These are phyloP conservation scores for Monarcha castaneiventris DNA, from an alignment of 2,113 vertebrate species.

Conservation along the genomic window DNA sequence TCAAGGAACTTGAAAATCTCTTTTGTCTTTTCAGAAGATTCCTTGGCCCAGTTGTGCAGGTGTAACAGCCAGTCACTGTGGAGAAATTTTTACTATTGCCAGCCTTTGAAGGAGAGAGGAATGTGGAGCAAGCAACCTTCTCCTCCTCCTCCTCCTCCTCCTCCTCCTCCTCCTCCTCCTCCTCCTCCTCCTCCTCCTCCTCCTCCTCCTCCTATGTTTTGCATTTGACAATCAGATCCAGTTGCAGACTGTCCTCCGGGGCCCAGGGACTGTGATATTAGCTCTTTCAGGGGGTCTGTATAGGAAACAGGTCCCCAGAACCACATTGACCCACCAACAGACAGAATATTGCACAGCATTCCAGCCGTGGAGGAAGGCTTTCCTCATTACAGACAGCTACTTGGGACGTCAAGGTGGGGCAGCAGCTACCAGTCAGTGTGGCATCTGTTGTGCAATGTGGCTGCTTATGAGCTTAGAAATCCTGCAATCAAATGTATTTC, in stretches of 20 bases:
- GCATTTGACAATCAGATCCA: background rate
- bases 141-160: background rate
- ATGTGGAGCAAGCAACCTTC: background rate
- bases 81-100: background rate
- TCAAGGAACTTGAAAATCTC: background rate
- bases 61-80: too few relatives aligned
- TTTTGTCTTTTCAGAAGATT: background rate
- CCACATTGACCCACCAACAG: accelerated
- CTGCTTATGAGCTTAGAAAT: background rate
- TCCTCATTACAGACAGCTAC: background rate
- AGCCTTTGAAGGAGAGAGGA: background rate
- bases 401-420: background rate
- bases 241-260: background rate
- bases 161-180: background rate
- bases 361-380: background rate
- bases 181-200: background rate
- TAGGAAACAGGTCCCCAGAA: background rate
- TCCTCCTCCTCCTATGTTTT: background rate
- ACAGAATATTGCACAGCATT: background rate
- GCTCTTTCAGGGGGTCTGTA: background rate
- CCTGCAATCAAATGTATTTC: background rate
- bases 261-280: background rate
- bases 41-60: too few relatives aligned
- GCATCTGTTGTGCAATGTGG: slow-evolving; percentile 26
- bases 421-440: background rate